Evolutionary conservation across 2,888 invertebrate genomes (phyloP).

Genomic region (Microplitis deprimator): DNA sequence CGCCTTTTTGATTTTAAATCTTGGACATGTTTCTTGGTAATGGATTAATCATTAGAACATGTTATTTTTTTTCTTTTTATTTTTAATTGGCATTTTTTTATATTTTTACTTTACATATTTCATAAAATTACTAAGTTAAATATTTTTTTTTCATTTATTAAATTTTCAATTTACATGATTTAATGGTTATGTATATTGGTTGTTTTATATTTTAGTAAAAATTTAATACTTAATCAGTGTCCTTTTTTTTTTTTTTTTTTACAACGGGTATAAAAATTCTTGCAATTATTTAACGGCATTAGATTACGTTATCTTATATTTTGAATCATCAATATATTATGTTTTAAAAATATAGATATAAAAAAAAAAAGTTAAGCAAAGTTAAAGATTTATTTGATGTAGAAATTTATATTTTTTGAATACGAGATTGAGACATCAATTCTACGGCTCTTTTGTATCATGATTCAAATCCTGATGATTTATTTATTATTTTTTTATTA

Average conservation of each 20-base stretch:
- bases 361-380: neutral
- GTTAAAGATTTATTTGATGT: constrained; percentile 5
- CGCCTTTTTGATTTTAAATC: constrained; percentile 29
- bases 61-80: neutral
- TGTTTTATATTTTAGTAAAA: constrained; percentile 64
- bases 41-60: constrained; percentile 10
- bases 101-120: constrained; percentile 1
- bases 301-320: constrained; percentile 51
- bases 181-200: constrained; percentile 52
- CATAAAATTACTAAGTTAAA: neutral
- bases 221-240: constrained; percentile 67
- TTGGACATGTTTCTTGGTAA: neutral
- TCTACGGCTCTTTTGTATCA: neutral
- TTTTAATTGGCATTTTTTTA: neutral
- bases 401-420: neutral
- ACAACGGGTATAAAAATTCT: constrained; percentile 60
- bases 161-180: constrained; percentile 3
- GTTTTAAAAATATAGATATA: neutral
- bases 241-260: constrained; percentile 63
- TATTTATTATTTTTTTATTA: constrained; percentile 17
- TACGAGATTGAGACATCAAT: constrained; percentile 22
- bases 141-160: constrained; percentile 11
- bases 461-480: constrained; percentile 11
- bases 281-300: constrained; percentile 61
- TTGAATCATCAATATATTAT: constrained; percentile 8